Percentiles rank a stretch among this genome's conserved stretches.
Conservation (phyloP, 1,140 invertebrate species). For the Helicoverpa zea region DNA sequence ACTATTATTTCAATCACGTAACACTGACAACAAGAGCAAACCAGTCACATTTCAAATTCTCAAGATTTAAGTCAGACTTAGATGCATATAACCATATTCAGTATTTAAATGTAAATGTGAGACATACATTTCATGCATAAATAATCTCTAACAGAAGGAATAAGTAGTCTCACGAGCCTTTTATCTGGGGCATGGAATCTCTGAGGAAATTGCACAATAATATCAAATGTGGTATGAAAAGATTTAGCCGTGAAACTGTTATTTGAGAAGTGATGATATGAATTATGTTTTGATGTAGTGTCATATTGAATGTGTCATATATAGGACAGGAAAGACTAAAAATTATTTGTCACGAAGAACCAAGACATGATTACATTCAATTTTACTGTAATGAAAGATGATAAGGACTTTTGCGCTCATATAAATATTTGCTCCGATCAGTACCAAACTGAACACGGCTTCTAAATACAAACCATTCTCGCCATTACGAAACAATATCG, state of each 20-base stretch:
- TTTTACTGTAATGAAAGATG: no score
- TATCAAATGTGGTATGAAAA: no score
- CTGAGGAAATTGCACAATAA: neutral
- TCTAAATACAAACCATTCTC: neutral
- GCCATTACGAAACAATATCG: neutral
- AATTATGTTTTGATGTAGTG: no score
- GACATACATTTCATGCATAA: conserved; percentile 36
- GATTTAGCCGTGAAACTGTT: neutral
- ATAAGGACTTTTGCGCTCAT: no score
- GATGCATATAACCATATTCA: neutral
- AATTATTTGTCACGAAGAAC: no score
- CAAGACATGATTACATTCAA: no score
- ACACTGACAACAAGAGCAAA: neutral
- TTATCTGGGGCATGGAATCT: conserved; percentile 15
- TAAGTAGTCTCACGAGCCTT: conserved; percentile 25
- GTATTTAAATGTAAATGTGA: conserved; percentile 14
- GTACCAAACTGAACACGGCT: no score
- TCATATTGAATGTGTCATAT: no score
- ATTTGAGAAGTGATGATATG: neutral
- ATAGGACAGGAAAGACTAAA: no score
- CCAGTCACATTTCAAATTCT: neutral
- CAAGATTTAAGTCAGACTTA: conserved; percentile 19
- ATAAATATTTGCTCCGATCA: no score
- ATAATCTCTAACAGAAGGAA: conserved; percentile 23
- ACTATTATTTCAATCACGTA: neutral